A percentile compares a stretch with the other conserved stretches of the same genome.
These are phyloP conservation scores for Eclectus roratus DNA, from an alignment of 2,113 vertebrate genomes.

Conservation along the genomic window DNA sequence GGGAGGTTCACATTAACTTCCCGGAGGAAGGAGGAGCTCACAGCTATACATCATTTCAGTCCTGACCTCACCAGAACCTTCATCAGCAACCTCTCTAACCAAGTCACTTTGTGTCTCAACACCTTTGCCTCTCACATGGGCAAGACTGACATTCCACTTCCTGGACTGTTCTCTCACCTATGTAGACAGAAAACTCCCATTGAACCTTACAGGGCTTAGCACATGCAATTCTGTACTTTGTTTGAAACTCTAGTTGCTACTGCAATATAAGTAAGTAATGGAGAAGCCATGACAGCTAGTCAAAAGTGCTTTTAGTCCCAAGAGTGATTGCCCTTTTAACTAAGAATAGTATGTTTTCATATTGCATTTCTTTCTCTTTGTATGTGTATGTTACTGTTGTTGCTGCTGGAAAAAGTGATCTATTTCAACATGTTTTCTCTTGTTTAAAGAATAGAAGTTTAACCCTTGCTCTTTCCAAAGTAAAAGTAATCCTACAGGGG, in stretches of 20 bases:
- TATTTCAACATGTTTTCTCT: constrained; percentile 22
- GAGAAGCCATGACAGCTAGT: neutral
- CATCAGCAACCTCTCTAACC: neutral
- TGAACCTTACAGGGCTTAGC: neutral
- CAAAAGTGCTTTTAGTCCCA: constrained; percentile 30
- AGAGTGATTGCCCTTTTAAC: constrained; percentile 40
- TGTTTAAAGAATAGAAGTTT: constrained; percentile 4
- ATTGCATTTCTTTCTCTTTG: neutral
- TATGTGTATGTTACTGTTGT: neutral
- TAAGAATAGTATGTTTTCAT: constrained; percentile 8
- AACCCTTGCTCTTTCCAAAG: constrained; percentile 9
- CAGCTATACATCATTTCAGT: neutral
- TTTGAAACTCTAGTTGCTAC: neutral
- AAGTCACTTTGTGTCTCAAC: neutral
- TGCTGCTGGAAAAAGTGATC: neutral
- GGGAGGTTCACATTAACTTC: neutral
- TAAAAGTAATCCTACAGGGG: neutral
- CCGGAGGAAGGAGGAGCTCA: neutral
- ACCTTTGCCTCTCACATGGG: neutral
- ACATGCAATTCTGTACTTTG: neutral
- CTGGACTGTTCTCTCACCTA: neutral
- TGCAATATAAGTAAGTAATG: constrained; percentile 4
- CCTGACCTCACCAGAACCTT: neutral
- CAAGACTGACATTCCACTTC: neutral
- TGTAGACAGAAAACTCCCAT: neutral